phyloP scores from a whole-genome alignment of 92 coral and sea anemone species.

The Epizoanthus rinbou region DNA sequence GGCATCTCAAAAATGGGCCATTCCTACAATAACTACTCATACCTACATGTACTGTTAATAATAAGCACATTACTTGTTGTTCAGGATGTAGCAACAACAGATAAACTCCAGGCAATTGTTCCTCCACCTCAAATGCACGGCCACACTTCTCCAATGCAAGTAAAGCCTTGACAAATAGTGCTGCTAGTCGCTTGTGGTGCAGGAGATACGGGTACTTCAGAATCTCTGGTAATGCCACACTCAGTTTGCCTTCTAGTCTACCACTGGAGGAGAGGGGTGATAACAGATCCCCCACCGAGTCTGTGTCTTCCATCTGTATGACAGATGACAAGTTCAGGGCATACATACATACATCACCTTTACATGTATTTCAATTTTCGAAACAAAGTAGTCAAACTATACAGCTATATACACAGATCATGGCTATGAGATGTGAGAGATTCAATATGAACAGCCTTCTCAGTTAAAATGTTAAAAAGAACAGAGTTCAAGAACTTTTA shows the following conservation, averaged over 20 bases:
- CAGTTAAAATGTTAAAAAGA: no score
- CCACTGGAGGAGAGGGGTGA: slow-evolving; percentile 4
- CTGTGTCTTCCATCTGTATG: neutral
- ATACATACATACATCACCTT: no score
- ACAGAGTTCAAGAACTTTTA: no score
- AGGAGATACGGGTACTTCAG: slow-evolving; percentile 75
- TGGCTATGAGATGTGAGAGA: no score
- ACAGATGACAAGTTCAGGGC: no score
- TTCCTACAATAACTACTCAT: no score
- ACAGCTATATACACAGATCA: no score
- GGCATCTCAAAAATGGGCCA: no score
- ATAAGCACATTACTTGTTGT: slow-evolving; percentile 50
- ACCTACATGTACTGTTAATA: neutral
- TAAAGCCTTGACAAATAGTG: slow-evolving; percentile 64
- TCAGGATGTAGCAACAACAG: slow-evolving; percentile 76
- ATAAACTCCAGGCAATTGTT: slow-evolving; percentile 81
- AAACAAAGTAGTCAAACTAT: no score
- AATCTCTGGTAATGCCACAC: slow-evolving; percentile 77
- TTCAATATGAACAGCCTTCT: no score
- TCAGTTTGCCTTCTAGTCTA: slow-evolving; percentile 44
- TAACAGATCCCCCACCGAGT: slow-evolving; percentile 1
- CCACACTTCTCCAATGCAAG: slow-evolving; percentile 60
- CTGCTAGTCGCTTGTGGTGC: slow-evolving; percentile 58
- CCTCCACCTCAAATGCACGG: slow-evolving; percentile 56
- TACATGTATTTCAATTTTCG: no score